phyloP scores from a whole-genome alignment of 2,888 invertebrate genomes.

The Chrysina gloriosa region DNA sequence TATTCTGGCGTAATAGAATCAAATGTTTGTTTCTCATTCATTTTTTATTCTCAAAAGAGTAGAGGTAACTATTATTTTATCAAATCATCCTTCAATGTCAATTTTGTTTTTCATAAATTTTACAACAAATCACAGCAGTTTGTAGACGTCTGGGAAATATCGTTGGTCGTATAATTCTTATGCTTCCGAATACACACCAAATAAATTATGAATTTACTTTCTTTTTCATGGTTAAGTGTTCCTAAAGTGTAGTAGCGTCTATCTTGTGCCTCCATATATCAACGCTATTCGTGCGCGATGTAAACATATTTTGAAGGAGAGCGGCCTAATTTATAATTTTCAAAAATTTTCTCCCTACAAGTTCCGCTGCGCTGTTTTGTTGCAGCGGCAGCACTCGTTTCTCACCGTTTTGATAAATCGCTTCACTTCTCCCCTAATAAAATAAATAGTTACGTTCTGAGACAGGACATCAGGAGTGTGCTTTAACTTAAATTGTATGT shows the following conservation, averaged over 20 bases:
- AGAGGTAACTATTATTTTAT: no score
- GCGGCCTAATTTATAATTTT: conserved; percentile 34
- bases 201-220: conserved; percentile 31
- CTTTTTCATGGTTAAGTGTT: conserved; percentile 22
- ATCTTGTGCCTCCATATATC: conserved; percentile 16
- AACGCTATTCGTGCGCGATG: conserved; percentile 1
- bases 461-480: not conserved
- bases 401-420: conserved; percentile 30
- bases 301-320: conserved; percentile 23
- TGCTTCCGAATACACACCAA: not conserved
- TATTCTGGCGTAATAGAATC: no score
- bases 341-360: conserved; percentile 18
- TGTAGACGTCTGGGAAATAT: conserved; percentile 11
- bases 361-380: not conserved
- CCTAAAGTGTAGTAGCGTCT: conserved; percentile 18
- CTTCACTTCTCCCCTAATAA: conserved; percentile 33
- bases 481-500: conserved; percentile 29
- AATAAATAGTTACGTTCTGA: conserved; percentile 32
- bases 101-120: not conserved
- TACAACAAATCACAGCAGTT: conserved; percentile 4
- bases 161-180: not conserved
- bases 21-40: no score
- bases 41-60: no score
- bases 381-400: conserved; percentile 4
- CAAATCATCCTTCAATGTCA: no score